A percentile compares a stretch with the other conserved stretches of the same genome.
Conservation (phyloP, 1,140 invertebrate genomes). For the Oncopodura yosiiana region DNA sequence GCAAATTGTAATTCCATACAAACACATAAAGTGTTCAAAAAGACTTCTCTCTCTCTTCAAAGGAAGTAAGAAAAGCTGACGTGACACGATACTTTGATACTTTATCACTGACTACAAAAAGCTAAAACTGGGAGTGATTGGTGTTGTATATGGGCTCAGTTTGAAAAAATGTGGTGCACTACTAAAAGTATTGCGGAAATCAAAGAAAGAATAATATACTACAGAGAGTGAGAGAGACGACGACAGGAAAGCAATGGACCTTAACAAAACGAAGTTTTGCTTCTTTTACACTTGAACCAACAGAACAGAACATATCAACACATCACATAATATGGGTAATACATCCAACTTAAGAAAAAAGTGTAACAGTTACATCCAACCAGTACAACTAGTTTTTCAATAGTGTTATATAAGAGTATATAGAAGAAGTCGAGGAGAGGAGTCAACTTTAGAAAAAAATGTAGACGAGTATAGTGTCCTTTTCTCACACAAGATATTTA, state of each 20-base stretch:
- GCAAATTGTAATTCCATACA: not conserved
- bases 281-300: too few species aligned
- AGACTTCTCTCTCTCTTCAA: not conserved
- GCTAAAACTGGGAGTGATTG: not conserved
- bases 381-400: not conserved
- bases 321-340: not conserved
- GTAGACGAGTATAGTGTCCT: constrained; percentile 13
- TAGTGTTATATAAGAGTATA: not conserved
- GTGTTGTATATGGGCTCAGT: constrained; percentile 3
- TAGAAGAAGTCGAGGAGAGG: not conserved
- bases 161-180: not conserved
- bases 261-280: constrained; percentile 13
- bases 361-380: too few species aligned
- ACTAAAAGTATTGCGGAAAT: constrained; percentile 11
- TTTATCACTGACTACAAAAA: too few species aligned
- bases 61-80: constrained; percentile 24
- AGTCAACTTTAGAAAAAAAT: not conserved
- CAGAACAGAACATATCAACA: not conserved
- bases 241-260: constrained; percentile 23
- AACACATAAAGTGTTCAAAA: not conserved
- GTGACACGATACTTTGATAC: constrained; percentile 18
- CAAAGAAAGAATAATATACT: constrained; percentile 7
- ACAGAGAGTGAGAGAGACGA: not conserved
- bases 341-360: too few species aligned
- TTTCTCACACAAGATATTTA: constrained; percentile 20